Conservation (phyloP, 1,140 invertebrate species). For the Psix sp. region DNA sequence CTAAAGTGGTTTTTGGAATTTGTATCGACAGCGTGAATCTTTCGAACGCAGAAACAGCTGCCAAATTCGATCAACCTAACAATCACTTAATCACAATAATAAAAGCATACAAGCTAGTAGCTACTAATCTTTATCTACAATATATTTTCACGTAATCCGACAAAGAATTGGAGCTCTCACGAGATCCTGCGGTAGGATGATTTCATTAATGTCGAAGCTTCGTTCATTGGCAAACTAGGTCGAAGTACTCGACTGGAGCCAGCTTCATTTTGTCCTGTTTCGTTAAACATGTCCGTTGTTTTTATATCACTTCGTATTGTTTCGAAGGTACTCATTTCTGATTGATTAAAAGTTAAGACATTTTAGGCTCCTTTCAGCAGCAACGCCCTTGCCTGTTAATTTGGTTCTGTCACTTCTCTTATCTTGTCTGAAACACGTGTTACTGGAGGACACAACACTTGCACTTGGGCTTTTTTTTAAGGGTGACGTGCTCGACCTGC, state of each 20-base stretch:
- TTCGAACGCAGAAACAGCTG: conserved; percentile 47
- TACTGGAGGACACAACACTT: conserved; percentile 93
- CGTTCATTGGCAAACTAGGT: conserved; percentile 49
- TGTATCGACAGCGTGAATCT: conserved; percentile 17
- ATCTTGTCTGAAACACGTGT: conserved; percentile 57
- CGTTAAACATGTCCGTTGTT: too few relatives aligned
- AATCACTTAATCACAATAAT: conserved; percentile 67
- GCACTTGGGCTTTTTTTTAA: conserved; percentile 94
- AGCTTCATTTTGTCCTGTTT: conserved; percentile 41
- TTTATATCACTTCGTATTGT: too few relatives aligned
- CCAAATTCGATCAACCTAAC: conserved; percentile 57
- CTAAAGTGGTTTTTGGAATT: too few relatives aligned
- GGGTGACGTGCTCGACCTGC: conserved; percentile 89
- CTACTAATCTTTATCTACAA: conserved; percentile 77
- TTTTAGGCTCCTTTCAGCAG: conserved; percentile 51
- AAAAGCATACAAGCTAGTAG: conserved; percentile 77
- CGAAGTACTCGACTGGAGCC: conserved; percentile 39
- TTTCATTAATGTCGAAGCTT: conserved; percentile 45
- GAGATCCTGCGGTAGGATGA: conserved; percentile 23
- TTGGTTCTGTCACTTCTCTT: conserved; percentile 25
- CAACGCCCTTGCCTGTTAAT: conserved; percentile 21
- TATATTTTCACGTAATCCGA: conserved; percentile 70
- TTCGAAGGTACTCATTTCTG: too few relatives aligned
- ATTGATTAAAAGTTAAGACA: conserved; percentile 27
- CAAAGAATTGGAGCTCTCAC: conserved; percentile 21